Percentiles rank a stretch among this genome's conserved stretches.
Evolutionary conservation across 2,797 vertebrate genomes (phyloP).

Genomic region (Nothura maculosa): DNA sequence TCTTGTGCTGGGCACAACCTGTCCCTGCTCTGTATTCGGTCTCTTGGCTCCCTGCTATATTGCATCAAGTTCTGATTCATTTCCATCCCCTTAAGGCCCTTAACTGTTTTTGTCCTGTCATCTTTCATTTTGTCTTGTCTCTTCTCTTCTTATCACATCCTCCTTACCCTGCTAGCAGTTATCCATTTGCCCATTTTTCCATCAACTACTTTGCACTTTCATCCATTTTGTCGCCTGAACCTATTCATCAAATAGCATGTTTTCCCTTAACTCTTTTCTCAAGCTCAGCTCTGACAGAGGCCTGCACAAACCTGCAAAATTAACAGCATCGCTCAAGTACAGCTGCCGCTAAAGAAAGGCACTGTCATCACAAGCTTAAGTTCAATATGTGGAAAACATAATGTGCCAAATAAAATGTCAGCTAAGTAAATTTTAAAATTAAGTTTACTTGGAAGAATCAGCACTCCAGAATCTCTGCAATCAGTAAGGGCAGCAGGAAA

Average conservation of each 20-base stretch:
- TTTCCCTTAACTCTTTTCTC: neutral
- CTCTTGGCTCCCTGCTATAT: neutral
- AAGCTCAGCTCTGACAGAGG: neutral
- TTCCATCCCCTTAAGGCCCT: neutral
- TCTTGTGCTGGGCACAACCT: neutral
- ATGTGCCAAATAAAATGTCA: neutral
- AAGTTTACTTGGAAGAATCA: accelerated
- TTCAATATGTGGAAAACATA: neutral
- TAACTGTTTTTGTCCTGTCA: neutral
- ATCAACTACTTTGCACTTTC: accelerated
- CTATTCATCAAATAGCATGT: neutral
- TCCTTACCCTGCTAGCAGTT: neutral
- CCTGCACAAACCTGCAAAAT: too few species aligned
- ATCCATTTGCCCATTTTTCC: neutral
- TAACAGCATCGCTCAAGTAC: accelerated
- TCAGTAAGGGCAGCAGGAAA: neutral
- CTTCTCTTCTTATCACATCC: neutral
- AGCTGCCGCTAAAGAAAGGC: neutral
- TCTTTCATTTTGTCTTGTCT: neutral
- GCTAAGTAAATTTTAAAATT: neutral
- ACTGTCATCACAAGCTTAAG: neutral
- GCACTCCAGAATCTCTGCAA: neutral
- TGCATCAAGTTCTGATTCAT: neutral
- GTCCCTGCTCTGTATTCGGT: neutral
- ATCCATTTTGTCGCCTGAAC: neutral